Conservation (phyloP, 2,797 vertebrate genomes). For the Silurus aristotelis region DNA sequence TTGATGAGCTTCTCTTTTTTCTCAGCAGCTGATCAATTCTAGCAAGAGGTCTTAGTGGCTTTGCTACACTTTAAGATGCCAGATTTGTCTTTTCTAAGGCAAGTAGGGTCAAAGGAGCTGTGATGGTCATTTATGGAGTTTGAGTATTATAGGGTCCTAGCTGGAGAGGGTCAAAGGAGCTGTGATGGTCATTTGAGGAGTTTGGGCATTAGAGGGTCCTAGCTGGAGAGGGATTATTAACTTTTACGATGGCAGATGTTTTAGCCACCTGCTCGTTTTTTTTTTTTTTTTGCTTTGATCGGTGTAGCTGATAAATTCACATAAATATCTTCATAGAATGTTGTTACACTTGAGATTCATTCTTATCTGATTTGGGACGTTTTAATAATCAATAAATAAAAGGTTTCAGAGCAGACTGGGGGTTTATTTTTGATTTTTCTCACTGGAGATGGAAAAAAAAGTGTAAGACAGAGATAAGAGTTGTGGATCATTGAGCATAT, state of each 20-base stretch:
- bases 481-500: conserved; percentile 51
- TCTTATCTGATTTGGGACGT: conserved; percentile 36
- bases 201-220: conserved; percentile 31
- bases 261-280: conserved; percentile 40
- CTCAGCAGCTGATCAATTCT: conserved; percentile 58
- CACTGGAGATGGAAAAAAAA: background rate
- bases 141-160: conserved; percentile 26
- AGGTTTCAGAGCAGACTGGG: conserved; percentile 21
- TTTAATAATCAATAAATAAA: conserved; percentile 49
- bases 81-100: conserved; percentile 62
- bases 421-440: conserved; percentile 39
- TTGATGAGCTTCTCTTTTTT: conserved; percentile 18
- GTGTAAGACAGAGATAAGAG: conserved; percentile 13
- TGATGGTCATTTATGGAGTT: conserved; percentile 54
- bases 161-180: background rate
- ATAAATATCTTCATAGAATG: background rate
- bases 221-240: conserved; percentile 38
- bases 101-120: conserved; percentile 19
- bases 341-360: conserved; percentile 28
- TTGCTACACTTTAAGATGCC: conserved; percentile 7
- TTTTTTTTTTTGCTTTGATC: background rate
- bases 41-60: conserved; percentile 59
- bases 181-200: conserved; percentile 53
- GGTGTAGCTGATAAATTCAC: background rate
- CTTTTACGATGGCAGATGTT: conserved; percentile 36